Evolutionary conservation across 2,113 vertebrate species (phyloP), one percentile per base, ranked within the genome.

Genomic region (Cichladusa arquata): DNA sequence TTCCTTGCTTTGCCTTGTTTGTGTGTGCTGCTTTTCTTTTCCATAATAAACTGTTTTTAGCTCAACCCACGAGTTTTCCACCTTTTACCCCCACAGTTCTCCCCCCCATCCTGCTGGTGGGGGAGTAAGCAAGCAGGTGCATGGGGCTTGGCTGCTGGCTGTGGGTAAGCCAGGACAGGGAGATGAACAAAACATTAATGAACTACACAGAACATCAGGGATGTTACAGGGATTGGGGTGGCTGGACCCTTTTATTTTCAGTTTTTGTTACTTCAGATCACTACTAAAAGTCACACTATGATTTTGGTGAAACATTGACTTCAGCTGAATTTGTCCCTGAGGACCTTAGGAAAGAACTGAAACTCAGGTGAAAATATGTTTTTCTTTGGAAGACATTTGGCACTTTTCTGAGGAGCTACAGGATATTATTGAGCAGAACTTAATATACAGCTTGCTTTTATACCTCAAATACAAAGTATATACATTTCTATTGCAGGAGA

Each of bases 91-190:
- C 40, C 48, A 34, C 8, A 19, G 4, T 31, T 62, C 31, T 26
- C 25, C 69, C 18, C 3, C 6, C 6, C 29, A 42, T 48, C 14
- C 47, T 34, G 8, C 17, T 60, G 12, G 8, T 62, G 18, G 19
- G 14, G 9, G 5, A 26, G 23, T 26, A 40, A 83, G 18, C 0
- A 0, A 76, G 26, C 25, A 69, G 34, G 25, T 77, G 12, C 0
- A 0, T 42, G 42, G 8, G 42, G 14, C 31, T 62, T 56, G 56
- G 47, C 34, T 61, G 15, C 8, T 79, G 47, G n/a, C 14, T 54
- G 18, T n/a, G 25, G 29, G n/a, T 34, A 54, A 67, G 22, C 11
- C 40, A 54, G 29, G 29, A 31, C 16, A 60, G 38, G 14, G 31
- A 25, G 8, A 34, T 19, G 33, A 45, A 34, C 6, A 62, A 82